These are phyloP conservation scores for Drosophila melanica DNA, from an alignment of 1,140 invertebrate genomes.

Conservation along the genomic window DNA sequence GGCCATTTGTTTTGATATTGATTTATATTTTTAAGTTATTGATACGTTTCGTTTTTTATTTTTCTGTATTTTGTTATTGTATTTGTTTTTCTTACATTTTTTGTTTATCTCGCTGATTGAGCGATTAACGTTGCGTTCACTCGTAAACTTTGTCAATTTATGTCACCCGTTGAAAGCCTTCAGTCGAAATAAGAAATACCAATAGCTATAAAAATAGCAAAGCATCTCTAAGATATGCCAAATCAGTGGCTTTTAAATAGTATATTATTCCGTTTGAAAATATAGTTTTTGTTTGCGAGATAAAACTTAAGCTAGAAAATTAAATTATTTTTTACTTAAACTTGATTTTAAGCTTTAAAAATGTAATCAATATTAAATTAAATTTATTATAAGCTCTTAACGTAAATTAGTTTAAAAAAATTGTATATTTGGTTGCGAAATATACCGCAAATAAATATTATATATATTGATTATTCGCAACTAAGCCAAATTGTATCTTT, in stretches of 20 bases:
- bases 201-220: constrained; percentile 9
- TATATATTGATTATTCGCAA: too few species aligned
- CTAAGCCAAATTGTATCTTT: constrained; percentile 21
- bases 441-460: too few species aligned
- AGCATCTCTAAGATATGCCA: constrained; percentile 1
- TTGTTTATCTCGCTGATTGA: constrained; percentile 46
- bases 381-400: too few species aligned
- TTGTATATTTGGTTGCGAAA: too few species aligned
- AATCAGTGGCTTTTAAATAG: not conserved
- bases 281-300: too few species aligned
- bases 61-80: not conserved
- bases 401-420: too few species aligned
- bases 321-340: too few species aligned
- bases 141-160: constrained; percentile 74
- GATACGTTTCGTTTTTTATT: constrained; percentile 53
- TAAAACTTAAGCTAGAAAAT: too few species aligned
- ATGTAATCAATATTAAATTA: too few species aligned
- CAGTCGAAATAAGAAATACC: constrained; percentile 28
- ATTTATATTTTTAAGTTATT: constrained; percentile 77
- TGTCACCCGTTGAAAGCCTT: constrained; percentile 72
- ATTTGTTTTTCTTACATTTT: constrained; percentile 4
- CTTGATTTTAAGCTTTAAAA: too few species aligned
- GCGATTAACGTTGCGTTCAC: constrained; percentile 50
- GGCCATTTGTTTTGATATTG: constrained; percentile 75
- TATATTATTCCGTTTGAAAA: too few species aligned